Evolutionary conservation across 2,797 vertebrate species (phyloP).

Genomic region (Urosaurus nigricauda): DNA sequence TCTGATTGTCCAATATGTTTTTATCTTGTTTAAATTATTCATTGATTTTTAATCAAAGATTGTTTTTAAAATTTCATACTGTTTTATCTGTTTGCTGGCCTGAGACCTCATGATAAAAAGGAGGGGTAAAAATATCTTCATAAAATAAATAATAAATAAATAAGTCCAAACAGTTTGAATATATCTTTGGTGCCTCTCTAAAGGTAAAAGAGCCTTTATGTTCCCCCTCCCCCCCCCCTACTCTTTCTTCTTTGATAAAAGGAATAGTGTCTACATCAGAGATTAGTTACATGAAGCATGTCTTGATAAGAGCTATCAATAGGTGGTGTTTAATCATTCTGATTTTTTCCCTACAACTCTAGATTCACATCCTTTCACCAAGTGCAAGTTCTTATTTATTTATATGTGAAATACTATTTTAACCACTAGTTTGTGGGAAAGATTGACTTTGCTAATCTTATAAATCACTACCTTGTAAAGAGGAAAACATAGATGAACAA

Average conservation of each 20-base stretch:
- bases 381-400: conserved; percentile 27
- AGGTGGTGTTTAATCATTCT: not conserved
- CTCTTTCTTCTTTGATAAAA: not conserved
- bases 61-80: too few species aligned
- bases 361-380: conserved; percentile 8
- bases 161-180: not conserved
- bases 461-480: conserved; percentile 48
- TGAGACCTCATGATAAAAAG: too few species aligned
- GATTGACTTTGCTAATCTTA: not conserved
- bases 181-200: not conserved
- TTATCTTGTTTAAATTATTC: too few species aligned
- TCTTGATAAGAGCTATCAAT: not conserved
- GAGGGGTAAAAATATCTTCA: too few species aligned
- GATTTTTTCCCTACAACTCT: not conserved
- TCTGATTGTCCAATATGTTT: too few species aligned
- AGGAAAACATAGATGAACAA: conserved; percentile 57
- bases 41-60: too few species aligned
- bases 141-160: not conserved
- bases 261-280: not conserved
- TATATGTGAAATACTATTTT: not conserved
- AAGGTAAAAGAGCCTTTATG: not conserved
- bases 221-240: too few species aligned
- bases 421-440: conserved; percentile 54
- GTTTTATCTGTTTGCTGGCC: too few species aligned
- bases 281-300: not conserved